phyloP scores from a whole-genome alignment of 2,113 vertebrate genomes.

The Jacana jacana region DNA sequence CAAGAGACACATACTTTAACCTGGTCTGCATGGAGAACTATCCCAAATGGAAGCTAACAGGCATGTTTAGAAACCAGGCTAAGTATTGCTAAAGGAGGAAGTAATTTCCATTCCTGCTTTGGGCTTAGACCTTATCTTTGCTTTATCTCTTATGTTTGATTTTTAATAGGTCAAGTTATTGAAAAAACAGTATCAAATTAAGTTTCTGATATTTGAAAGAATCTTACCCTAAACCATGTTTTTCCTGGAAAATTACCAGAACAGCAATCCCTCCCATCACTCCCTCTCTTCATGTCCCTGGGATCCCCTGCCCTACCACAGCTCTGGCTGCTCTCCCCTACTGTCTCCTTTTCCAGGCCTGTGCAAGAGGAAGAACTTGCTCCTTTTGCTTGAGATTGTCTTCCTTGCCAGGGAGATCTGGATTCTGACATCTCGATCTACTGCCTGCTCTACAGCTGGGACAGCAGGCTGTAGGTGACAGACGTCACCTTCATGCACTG shows the following conservation, averaged over 20 bases:
- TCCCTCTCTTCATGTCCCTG: background rate
- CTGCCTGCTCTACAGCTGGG: background rate
- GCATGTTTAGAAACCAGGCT: background rate
- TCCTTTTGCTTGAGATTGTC: background rate
- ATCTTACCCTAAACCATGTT: background rate
- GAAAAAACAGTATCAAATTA: background rate
- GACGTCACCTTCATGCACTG: accelerated
- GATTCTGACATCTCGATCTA: background rate
- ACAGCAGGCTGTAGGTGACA: background rate
- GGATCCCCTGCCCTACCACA: background rate
- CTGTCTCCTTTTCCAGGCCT: background rate
- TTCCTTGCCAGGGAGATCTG: background rate
- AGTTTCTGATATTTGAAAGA: background rate
- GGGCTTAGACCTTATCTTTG: background rate
- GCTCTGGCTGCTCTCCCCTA: background rate
- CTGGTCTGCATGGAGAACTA: accelerated
- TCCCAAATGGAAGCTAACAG: background rate
- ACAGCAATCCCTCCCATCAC: background rate
- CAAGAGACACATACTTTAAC: background rate
- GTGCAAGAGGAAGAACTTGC: background rate
- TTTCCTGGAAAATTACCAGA: background rate
- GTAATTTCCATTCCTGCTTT: background rate
- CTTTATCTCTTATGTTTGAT: background rate
- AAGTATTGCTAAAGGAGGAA: background rate
- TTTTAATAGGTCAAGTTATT: background rate